These are phyloP conservation scores for Burhinus bistriatus DNA, from an alignment of 2,113 vertebrate genomes.

Conservation along the genomic window DNA sequence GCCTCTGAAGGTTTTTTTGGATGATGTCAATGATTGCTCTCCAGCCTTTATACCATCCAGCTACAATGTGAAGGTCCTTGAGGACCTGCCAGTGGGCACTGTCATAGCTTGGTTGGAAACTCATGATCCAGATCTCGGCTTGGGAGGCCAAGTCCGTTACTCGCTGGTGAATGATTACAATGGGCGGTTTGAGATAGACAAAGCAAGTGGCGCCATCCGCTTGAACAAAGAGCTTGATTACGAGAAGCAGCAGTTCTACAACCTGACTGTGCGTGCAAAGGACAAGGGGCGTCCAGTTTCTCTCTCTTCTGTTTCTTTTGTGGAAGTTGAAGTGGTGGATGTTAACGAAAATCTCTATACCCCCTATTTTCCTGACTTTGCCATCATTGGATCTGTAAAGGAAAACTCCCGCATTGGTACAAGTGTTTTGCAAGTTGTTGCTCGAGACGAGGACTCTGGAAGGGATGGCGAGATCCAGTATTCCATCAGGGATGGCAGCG, in stretches of 20 bases:
- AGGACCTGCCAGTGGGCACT: slow-evolving; percentile 92
- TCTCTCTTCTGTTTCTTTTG: slow-evolving; percentile 89
- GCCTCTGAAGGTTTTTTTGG: slow-evolving; percentile 84
- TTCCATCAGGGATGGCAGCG: slow-evolving; percentile 92
- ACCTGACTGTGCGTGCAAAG: slow-evolving; percentile 91
- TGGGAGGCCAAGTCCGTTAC: slow-evolving; percentile 92
- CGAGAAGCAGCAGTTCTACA: slow-evolving; percentile 95
- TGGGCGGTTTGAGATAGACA: slow-evolving; percentile 91
- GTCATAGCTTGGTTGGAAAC: slow-evolving; percentile 96
- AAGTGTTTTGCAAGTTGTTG: slow-evolving; percentile 87
- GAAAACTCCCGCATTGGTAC: slow-evolving; percentile 91
- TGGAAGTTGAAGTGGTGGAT: slow-evolving; percentile 95
- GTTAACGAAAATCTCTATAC: slow-evolving; percentile 95
- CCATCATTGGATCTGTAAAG: slow-evolving; percentile 85
- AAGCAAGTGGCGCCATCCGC: slow-evolving; percentile 88
- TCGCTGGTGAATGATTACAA: slow-evolving; percentile 90
- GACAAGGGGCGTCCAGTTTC: slow-evolving; percentile 93
- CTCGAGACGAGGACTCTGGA: slow-evolving; percentile 87
- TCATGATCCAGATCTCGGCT: slow-evolving; percentile 89
- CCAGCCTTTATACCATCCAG: slow-evolving; percentile 89
- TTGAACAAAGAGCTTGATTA: slow-evolving; percentile 92
- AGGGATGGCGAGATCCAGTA: slow-evolving; percentile 95
- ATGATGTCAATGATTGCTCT: slow-evolving; percentile 94
- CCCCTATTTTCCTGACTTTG: slow-evolving; percentile 92
- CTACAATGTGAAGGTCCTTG: slow-evolving; percentile 87